phyloP scores from a whole-genome alignment of 2,888 invertebrate species.

The Unio pictorum region DNA sequence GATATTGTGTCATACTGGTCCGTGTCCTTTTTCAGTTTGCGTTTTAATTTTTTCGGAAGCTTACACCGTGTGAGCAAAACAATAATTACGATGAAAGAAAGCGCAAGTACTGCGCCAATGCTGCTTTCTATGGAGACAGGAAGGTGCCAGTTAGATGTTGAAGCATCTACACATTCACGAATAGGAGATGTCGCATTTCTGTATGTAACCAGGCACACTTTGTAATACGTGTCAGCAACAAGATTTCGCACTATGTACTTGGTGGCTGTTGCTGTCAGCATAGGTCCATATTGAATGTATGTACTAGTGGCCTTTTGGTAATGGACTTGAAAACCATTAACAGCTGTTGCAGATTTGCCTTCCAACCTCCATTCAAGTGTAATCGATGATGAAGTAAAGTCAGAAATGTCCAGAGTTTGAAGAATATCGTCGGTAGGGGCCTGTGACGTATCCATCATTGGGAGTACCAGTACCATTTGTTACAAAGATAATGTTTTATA shows the following conservation, averaged over 20 bases:
- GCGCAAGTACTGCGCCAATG: constrained; percentile 62
- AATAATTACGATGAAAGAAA: constrained; percentile 62
- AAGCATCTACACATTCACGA: constrained; percentile 58
- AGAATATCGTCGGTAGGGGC: constrained; percentile 22
- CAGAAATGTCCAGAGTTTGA: constrained; percentile 43
- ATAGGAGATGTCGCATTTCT: constrained; percentile 49
- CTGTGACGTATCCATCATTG: constrained; percentile 25
- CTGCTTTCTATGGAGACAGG: constrained; percentile 66
- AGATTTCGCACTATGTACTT: constrained; percentile 56
- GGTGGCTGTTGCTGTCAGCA: constrained; percentile 33
- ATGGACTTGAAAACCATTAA: constrained; percentile 51
- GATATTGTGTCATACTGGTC: constrained; percentile 63
- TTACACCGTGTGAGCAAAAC: constrained; percentile 61
- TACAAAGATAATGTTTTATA: not conserved
- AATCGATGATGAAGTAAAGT: constrained; percentile 56
- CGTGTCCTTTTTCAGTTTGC: constrained; percentile 30
- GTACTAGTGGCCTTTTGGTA: constrained; percentile 60
- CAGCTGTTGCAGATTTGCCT: constrained; percentile 26
- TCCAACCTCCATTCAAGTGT: constrained; percentile 51
- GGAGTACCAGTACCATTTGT: not conserved
- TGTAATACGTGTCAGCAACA: constrained; percentile 64
- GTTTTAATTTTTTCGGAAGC: constrained; percentile 17
- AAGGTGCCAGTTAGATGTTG: constrained; percentile 63
- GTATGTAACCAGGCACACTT: constrained; percentile 60
- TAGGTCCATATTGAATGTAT: constrained; percentile 56